phyloP scores from a whole-genome alignment of 2,113 vertebrate species.

The Nothocercus julius region DNA sequence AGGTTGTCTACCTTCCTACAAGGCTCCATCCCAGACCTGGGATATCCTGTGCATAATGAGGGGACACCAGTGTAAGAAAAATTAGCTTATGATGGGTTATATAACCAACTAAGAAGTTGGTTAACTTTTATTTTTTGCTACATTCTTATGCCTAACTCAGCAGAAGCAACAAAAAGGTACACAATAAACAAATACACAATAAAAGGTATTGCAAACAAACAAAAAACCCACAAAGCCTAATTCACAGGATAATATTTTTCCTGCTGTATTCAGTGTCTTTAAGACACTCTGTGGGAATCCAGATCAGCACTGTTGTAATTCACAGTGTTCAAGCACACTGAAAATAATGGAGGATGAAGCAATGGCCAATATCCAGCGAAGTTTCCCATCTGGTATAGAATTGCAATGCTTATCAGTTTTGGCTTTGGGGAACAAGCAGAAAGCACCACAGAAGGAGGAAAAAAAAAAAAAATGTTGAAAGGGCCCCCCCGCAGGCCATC shows the following conservation, averaged over 20 bases:
- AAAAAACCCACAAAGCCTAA: background rate
- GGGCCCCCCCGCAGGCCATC: background rate
- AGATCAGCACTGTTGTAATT: background rate
- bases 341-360: background rate
- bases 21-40: background rate
- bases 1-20: background rate
- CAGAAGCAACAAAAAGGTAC: background rate
- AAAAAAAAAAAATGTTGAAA: background rate
- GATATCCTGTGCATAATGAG: background rate
- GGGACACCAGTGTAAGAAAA: background rate
- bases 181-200: background rate
- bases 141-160: background rate
- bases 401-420: background rate
- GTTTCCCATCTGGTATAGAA: background rate
- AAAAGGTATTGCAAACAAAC: background rate
- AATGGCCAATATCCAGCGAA: background rate
- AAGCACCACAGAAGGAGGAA: background rate
- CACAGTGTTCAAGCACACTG: background rate
- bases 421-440: background rate
- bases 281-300: background rate
- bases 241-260: background rate
- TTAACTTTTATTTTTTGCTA: background rate
- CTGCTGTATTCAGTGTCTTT: background rate
- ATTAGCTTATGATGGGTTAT: background rate
- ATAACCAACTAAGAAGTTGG: background rate